Base-by-base conservation (phyloP, 2,888 invertebrate species). In the Meganola albula region DNA sequence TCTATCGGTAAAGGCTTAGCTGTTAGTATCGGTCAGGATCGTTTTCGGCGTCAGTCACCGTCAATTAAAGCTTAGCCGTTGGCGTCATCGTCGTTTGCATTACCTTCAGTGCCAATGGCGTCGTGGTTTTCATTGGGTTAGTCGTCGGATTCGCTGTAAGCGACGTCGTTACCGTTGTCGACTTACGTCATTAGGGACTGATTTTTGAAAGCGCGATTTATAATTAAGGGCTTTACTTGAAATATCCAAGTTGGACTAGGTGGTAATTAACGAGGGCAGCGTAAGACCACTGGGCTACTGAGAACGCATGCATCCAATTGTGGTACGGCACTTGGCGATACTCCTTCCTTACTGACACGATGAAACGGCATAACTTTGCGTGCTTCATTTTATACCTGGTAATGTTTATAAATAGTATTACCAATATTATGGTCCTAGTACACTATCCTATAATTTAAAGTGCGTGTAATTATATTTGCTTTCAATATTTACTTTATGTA, bases 221-320 rank as follows among this genome's bases (percentile, higher is more conserved):
- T n/a, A n/a, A n/a, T n/a, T n/a, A n/a, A n/a, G n/a, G n/a, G n/a
- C n/a, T n/a, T 84, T 71, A 92, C 89, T 84, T 90, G 34, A 93
- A 76, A 57, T 90, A 90, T 34, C 89, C 88, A 0, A 82, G 63
- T 16, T 87, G 69, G 4, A 91, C 72, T 5, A 94, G 87, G 34
- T 88, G 84, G 39, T 90, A 88, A 50, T 74, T 76, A 50, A 88
- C 86, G 33, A 94, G 74, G 13, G 92, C 80, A 1, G 94, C 87
- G 74, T 91, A 96, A 1, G 92, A 91, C 85, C 95, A 96, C 75
- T 96, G 96, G 1, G 90, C 88, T 2, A 92, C 94, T 32, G 91
- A 90, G 78, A 95, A 96, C 2, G 94, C 94, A 63, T 96, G 96
- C 48, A 88, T 77, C 95, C 95, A 96, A 77, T 92, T 96, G 74